Conservation (phyloP, 1,140 invertebrate genomes). For the Andricus grossulariae region DNA sequence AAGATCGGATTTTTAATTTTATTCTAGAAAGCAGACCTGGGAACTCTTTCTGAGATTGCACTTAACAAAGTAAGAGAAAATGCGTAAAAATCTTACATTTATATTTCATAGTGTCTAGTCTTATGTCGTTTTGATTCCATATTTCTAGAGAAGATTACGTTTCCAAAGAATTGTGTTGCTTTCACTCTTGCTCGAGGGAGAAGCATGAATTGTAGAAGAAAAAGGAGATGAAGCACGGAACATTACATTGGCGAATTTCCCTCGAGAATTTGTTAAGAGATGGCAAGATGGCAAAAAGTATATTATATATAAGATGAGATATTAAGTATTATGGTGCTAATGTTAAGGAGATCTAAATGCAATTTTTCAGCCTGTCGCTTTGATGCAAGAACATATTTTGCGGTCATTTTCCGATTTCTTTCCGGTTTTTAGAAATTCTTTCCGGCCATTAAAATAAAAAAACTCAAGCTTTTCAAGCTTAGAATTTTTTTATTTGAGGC, state of each 20-base stretch:
- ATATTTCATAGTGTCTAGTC: conserved; percentile 33
- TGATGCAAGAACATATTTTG: too few species aligned
- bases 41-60: too few species aligned
- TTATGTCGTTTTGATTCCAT: conserved; percentile 1
- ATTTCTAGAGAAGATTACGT: conserved; percentile 20
- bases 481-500: too few species aligned
- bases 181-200: neutral
- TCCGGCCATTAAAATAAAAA: too few species aligned
- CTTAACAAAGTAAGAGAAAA: neutral
- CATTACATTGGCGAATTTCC: conserved; percentile 29
- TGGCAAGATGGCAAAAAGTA: conserved; percentile 24
- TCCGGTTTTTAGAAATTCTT: too few species aligned
- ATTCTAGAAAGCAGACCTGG: too few species aligned
- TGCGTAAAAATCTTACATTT: neutral
- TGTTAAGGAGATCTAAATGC: neutral
- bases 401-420: too few species aligned
- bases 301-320: neutral
- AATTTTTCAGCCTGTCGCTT: neutral
- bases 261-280: conserved; percentile 25
- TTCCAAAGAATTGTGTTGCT: conserved; percentile 16
- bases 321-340: neutral
- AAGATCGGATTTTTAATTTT: too few species aligned
- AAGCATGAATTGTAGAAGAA: conserved; percentile 19
- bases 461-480: too few species aligned
- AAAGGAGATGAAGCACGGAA: conserved; percentile 23